A percentile compares a stretch with the other conserved stretches of the same genome.
Conservation (phyloP, 2,113 vertebrate genomes). For the Tachysurus vachellii region DNA sequence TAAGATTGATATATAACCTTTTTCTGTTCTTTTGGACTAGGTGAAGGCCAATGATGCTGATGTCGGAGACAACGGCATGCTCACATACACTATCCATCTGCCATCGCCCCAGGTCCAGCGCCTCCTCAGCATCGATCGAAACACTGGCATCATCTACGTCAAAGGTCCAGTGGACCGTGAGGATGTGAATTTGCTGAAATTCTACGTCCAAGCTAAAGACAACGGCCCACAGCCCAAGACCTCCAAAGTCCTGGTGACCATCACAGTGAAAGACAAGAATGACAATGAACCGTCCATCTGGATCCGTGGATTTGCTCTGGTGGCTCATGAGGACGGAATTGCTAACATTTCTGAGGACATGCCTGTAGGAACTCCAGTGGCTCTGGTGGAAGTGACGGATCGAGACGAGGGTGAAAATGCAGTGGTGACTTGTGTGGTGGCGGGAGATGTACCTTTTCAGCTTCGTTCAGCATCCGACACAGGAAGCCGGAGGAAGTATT, state of each 20-base stretch:
- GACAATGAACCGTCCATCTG: conserved; percentile 91
- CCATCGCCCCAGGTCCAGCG: conserved; percentile 82
- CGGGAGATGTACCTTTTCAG: conserved; percentile 92
- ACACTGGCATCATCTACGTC: conserved; percentile 89
- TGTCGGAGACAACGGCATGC: conserved; percentile 86
- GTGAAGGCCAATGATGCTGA: conserved; percentile 93
- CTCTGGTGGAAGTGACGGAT: conserved; percentile 94
- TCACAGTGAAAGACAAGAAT: conserved; percentile 89
- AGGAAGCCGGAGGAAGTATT: conserved; percentile 93
- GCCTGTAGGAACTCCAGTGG: conserved; percentile 89
- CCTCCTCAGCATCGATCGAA: conserved; percentile 86
- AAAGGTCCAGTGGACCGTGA: conserved; percentile 91
- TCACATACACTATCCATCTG: conserved; percentile 92
- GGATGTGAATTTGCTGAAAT: conserved; percentile 85
- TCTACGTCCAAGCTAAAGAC: conserved; percentile 89
- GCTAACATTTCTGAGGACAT: conserved; percentile 97
- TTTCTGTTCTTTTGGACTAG: conserved; percentile 63
- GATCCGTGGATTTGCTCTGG: conserved; percentile 92
- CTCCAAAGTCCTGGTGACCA: conserved; percentile 84
- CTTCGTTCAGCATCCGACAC: conserved; percentile 89
- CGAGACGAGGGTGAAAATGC: conserved; percentile 94
- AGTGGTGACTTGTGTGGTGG: conserved; percentile 93
- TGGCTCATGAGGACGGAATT: conserved; percentile 89
- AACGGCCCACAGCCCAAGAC: conserved; percentile 87
- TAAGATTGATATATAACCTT: background rate